Conservation (phyloP, 1,140 invertebrate species). For the Cecropterus lyciades region DNA sequence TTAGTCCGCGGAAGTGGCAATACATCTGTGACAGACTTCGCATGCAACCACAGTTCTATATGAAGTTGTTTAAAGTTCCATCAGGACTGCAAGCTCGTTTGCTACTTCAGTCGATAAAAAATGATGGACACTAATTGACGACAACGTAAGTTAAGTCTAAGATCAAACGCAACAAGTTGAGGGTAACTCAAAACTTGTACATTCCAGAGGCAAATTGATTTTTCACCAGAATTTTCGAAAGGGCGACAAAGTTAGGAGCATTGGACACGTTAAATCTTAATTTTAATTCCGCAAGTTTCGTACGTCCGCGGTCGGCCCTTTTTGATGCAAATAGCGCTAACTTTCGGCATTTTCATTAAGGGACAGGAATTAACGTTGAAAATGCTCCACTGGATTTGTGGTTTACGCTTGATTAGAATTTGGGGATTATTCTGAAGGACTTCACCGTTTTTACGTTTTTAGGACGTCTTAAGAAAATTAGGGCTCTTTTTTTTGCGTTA, state of each 20-base stretch:
- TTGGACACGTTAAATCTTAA: slow-evolving; percentile 26
- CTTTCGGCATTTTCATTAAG: slow-evolving; percentile 34
- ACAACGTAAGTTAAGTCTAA: no score
- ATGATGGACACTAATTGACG: no score
- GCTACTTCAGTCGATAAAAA: no score
- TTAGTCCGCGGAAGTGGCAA: no score
- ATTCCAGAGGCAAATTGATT: slow-evolving; percentile 4
- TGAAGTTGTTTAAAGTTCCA: no score
- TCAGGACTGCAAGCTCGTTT: no score
- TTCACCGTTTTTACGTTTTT: no score
- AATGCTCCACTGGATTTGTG: slow-evolving; percentile 12
- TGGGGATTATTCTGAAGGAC: slow-evolving; percentile 15
- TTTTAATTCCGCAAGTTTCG: slow-evolving; percentile 31
- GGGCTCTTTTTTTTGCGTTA: background rate
- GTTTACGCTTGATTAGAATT: slow-evolving; percentile 33
- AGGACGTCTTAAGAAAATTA: background rate
- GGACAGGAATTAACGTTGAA: slow-evolving; percentile 26
- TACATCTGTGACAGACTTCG: no score
- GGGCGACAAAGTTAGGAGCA: slow-evolving; percentile 11
- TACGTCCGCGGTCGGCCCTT: slow-evolving; percentile 20
- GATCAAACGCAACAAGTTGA: no score
- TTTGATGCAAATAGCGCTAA: slow-evolving; percentile 30
- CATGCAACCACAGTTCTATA: no score
- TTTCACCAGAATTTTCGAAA: slow-evolving; percentile 4
- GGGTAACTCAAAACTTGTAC: no score